Evolutionary conservation across 2,888 invertebrate genomes (phyloP).

Genomic region (Pseudococcus jackbeardsleyi): DNA sequence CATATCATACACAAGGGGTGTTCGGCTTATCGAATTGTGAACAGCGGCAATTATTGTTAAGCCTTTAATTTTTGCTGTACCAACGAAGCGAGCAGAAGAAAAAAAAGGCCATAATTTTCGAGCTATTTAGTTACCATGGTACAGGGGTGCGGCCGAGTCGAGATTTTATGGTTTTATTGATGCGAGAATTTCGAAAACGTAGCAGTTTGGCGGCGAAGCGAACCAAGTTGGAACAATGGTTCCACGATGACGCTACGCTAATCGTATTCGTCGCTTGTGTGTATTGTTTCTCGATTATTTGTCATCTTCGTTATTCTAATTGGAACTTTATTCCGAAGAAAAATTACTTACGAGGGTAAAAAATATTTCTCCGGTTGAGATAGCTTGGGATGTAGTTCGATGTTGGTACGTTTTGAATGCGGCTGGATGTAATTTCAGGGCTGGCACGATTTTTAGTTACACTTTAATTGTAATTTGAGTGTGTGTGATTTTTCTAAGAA

Average conservation of each 20-base stretch:
- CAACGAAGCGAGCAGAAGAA: background rate
- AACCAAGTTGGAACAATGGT: constrained; percentile 15
- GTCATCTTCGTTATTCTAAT: constrained; percentile 7
- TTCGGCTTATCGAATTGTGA: constrained; percentile 12
- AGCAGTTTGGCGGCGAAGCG: constrained; percentile 16
- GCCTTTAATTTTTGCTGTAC: constrained; percentile 27
- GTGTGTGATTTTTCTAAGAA: too few species aligned
- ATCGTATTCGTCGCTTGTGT: constrained; percentile 28
- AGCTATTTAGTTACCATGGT: constrained; percentile 36
- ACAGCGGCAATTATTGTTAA: constrained; percentile 35
- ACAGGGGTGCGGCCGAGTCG: background rate
- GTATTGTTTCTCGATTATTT: constrained; percentile 18
- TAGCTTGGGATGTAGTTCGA: too few species aligned
- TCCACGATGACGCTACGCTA: constrained; percentile 40
- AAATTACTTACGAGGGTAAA: background rate
- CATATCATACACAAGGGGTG: background rate
- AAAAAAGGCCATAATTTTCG: constrained; percentile 42
- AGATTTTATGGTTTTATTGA: constrained; percentile 49
- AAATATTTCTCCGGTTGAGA: background rate
- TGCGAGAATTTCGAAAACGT: constrained; percentile 44
- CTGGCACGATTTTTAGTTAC: too few species aligned
- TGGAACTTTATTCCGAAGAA: background rate
- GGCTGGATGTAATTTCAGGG: too few species aligned
- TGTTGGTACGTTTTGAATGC: too few species aligned
- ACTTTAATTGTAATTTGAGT: too few species aligned